Evolutionary conservation across 1,140 invertebrate species (phyloP).

Genomic region (Pogonognathellus flavescens): DNA sequence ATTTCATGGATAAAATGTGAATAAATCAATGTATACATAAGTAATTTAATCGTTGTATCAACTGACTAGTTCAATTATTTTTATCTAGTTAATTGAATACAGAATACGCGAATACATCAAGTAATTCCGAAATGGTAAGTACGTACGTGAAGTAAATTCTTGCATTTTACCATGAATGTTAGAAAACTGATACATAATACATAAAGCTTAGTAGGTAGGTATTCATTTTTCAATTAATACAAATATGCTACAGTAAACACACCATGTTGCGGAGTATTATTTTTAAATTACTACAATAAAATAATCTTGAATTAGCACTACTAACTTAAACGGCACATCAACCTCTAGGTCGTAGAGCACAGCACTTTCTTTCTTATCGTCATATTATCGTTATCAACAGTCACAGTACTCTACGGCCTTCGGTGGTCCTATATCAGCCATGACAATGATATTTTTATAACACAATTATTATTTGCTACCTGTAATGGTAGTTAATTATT

Average conservation of each 20-base stretch:
- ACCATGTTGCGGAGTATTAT: neutral
- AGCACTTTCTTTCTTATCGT: too few species aligned
- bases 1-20: too few species aligned
- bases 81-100: constrained; percentile 36
- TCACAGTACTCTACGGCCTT: too few species aligned
- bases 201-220: constrained; percentile 4
- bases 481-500: neutral
- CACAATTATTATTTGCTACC: neutral
- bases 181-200: constrained; percentile 15
- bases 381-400: too few species aligned
- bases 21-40: too few species aligned
- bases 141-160: neutral
- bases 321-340: too few species aligned
- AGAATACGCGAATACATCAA: constrained; percentile 34
- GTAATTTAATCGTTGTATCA: constrained; percentile 43
- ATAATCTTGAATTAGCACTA: constrained; percentile 17
- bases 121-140: constrained; percentile 9
- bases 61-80: constrained; percentile 43
- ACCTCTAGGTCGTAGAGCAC: too few species aligned
- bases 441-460: neutral
- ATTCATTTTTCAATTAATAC: constrained; percentile 31
- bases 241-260: constrained; percentile 35
- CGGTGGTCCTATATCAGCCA: too few species aligned
- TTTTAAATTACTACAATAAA: constrained; percentile 29
- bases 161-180: constrained; percentile 5